Conservation (phyloP, 2,888 invertebrate species). For the Andrena fulva region DNA sequence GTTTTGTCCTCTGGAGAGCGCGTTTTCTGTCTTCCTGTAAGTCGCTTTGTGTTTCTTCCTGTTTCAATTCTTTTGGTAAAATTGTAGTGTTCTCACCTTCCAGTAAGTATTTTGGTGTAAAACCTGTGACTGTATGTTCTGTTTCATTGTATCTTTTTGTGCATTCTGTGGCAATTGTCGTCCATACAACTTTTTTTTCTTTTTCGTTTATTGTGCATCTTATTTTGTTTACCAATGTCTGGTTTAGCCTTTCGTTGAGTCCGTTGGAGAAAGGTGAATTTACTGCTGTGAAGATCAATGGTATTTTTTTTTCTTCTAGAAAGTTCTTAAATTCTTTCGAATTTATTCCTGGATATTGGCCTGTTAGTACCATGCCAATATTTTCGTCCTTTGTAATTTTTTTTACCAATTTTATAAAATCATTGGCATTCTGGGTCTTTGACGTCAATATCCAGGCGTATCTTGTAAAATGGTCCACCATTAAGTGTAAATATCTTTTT, state of each 20-base stretch:
- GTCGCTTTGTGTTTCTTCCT: neutral
- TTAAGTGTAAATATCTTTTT: too few species aligned
- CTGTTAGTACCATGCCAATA: neutral
- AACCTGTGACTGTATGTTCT: neutral
- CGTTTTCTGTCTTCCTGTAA: slow-evolving; percentile 1
- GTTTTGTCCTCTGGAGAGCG: neutral
- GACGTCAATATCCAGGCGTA: slow-evolving; percentile 1
- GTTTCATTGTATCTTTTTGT: slow-evolving; percentile 13
- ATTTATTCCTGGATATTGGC: slow-evolving; percentile 17
- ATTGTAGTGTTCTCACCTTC: slow-evolving; percentile 3
- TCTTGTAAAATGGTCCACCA: neutral
- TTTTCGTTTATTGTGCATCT: neutral
- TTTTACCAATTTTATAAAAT: slow-evolving; percentile 13
- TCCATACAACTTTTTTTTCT: slow-evolving; percentile 5
- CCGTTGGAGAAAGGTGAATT: neutral
- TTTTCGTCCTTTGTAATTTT: neutral
- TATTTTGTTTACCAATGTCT: slow-evolving; percentile 2
- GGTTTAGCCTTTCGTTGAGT: neutral
- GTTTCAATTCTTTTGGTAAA: slow-evolving; percentile 8
- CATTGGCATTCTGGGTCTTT: neutral
- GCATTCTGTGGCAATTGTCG: slow-evolving; percentile 12
- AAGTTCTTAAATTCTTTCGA: neutral
- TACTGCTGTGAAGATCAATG: neutral
- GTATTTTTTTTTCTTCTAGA: neutral
- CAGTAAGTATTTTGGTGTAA: slow-evolving; percentile 7